phyloP scores from a whole-genome alignment of 37 sponge, comb jelly and placozoan species.

The Cladorhizidae sp. region DNA sequence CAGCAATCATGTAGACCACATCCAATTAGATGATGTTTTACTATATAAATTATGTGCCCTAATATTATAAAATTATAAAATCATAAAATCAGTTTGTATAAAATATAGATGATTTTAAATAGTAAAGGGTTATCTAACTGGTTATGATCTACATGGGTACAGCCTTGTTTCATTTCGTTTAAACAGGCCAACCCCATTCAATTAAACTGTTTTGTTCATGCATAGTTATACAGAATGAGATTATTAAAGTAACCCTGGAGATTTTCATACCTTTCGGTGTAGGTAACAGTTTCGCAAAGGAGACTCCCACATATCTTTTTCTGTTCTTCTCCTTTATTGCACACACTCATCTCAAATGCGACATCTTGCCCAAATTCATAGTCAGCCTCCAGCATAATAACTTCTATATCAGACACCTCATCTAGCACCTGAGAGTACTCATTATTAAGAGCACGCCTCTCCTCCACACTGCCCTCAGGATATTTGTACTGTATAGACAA shows the following conservation, averaged over 20 bases:
- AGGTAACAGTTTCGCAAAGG: conserved; percentile 28
- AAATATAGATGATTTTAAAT: too few relatives aligned
- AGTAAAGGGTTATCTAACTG: too few relatives aligned
- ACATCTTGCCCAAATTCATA: conserved; percentile 36
- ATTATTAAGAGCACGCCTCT: conserved; percentile 69
- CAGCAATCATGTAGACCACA: too few relatives aligned
- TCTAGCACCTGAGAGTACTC: conserved; percentile 19
- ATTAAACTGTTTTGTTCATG: too few relatives aligned
- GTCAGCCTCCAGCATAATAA: conserved; percentile 10
- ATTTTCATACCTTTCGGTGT: conserved; percentile 18
- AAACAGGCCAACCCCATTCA: too few relatives aligned
- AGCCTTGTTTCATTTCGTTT: too few relatives aligned
- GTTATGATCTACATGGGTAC: too few relatives aligned
- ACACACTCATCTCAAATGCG: conserved; percentile 5
- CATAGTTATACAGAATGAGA: not conserved
- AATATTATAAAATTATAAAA: too few relatives aligned
- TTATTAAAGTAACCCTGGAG: not conserved
- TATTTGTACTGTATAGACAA: conserved; percentile 72
- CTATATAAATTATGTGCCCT: too few relatives aligned
- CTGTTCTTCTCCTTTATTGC: conserved; percentile 25
- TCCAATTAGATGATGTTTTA: too few relatives aligned
- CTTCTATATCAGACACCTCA: conserved; percentile 25
- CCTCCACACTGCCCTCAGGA: conserved; percentile 72
- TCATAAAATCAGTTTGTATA: too few relatives aligned
- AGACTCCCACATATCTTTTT: conserved; percentile 6